Base-by-base conservation (phyloP, 2,888 invertebrate species). In the Isoperla grammatica region DNA sequence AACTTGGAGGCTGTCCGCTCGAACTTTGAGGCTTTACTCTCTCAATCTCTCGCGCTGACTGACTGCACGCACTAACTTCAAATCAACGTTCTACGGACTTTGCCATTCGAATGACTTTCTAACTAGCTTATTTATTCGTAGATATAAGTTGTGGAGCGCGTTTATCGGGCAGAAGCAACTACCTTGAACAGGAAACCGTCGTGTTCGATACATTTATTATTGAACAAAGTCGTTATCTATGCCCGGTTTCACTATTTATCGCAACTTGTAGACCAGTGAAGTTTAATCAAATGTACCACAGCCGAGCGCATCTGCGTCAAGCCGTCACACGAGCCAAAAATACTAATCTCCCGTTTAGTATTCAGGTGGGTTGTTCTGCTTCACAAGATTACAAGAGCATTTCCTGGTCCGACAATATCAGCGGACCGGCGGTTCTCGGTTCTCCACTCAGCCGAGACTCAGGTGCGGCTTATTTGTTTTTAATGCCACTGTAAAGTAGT, bases 401-500 rank as follows among this genome's bases (percentile, higher is more conserved):
- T 15, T 39, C 53, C 39, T 23, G 39, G 49, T 23, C 49, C 23
- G 12, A 23, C 49, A 23, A 20, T 19, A 37, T 53, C 15, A 15
- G 53, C 5, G 37, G 35, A 17, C 19, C 17, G 22, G 53, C 17
- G 53, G 15, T 12, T 9, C 37, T 9, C 15, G 8, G 37, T 2
- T 12, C 20, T 4, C 46, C 1, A n/a, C 19, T 3, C 46, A 19
- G 46, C 35, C 39, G 53, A 29, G 53, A 19, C 53, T 53, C 53
- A 53, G 53, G 53, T 53, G 53, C 37, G 39, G 39, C 53, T 53
- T 39, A 53, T 53, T 53, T 53, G 53, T 53, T 53, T 53, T 53
- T 53, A 53, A 53, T 53, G 53, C 53, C 20, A 53, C 53, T 53
- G 53, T 53, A 53, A 53, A 53, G 53, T 39, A 53, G 53, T 53